These are phyloP conservation scores for Anastrepha obliqua DNA, from an alignment of 1,140 invertebrate species.

Conservation along the genomic window DNA sequence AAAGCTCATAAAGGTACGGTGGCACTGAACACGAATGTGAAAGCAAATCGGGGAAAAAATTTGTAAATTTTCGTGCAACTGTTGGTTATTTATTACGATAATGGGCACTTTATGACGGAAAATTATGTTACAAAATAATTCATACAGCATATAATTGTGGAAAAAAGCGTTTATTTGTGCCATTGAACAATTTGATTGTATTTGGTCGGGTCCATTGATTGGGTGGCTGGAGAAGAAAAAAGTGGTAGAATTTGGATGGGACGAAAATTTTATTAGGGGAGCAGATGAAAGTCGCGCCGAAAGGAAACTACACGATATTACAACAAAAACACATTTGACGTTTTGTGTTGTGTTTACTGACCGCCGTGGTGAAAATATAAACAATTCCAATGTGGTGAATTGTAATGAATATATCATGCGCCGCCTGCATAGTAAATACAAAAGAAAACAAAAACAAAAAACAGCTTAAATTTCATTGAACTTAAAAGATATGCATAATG, in stretches of 20 bases:
- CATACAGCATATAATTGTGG: background rate
- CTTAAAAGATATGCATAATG: constrained; percentile 11
- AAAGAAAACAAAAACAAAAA: constrained; percentile 37
- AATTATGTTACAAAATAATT: background rate
- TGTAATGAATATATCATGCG: background rate
- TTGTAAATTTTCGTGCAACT: constrained; percentile 33
- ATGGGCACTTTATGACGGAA: background rate
- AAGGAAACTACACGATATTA: constrained; percentile 43
- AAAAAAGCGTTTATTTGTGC: background rate
- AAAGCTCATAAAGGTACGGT: constrained; percentile 31
- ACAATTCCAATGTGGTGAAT: constrained; percentile 8
- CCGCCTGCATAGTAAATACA: constrained; percentile 17
- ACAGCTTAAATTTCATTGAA: constrained; percentile 22
- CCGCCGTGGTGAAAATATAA: constrained; percentile 21
- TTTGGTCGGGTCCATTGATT: constrained; percentile 19
- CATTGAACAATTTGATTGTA: background rate
- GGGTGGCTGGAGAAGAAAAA: constrained; percentile 41
- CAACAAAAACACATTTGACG: constrained; percentile 45
- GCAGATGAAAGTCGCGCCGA: constrained; percentile 37
- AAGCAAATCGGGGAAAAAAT: constrained; percentile 36
- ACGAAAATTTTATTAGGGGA: constrained; percentile 23
- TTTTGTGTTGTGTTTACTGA: constrained; percentile 39
- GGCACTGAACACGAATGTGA: constrained; percentile 48
- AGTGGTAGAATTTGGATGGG: background rate
- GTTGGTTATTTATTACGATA: constrained; percentile 17